Conservation (phyloP, 2,888 invertebrate genomes). For the Fragum whitleyi region DNA sequence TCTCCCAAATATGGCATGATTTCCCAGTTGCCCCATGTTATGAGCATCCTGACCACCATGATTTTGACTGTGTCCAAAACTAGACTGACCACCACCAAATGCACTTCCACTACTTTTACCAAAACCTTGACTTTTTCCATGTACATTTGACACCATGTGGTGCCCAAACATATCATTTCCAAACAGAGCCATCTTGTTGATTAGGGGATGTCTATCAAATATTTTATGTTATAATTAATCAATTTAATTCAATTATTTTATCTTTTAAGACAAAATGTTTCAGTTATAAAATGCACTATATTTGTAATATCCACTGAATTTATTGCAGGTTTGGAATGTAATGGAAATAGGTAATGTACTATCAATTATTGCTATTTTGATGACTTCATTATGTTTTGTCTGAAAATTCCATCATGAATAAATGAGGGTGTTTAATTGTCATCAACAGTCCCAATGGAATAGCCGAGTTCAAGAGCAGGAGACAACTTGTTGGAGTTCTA, state of each 20-base stretch:
- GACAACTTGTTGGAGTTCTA: constrained; percentile 11
- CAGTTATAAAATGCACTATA: neutral
- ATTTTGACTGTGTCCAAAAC: neutral
- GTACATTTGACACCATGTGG: constrained; percentile 32
- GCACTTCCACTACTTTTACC: neutral
- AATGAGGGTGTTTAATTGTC: constrained; percentile 14
- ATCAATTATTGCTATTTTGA: neutral
- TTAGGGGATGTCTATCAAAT: neutral
- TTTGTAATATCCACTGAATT: neutral
- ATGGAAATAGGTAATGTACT: no score
- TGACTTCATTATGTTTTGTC: constrained; percentile 12
- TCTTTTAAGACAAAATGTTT: no score
- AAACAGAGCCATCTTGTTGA: constrained; percentile 41
- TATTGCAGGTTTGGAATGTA: neutral
- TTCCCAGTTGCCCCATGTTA: constrained; percentile 10
- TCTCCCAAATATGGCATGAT: constrained; percentile 22
- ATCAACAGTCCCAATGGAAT: neutral
- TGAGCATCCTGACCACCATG: constrained; percentile 2
- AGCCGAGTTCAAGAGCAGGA: neutral
- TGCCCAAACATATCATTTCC: constrained; percentile 64
- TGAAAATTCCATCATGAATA: constrained; percentile 16
- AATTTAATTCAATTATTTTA: no score
- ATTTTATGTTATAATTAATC: no score
- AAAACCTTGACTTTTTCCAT: constrained; percentile 19
- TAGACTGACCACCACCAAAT: constrained; percentile 5